A percentile compares a stretch with the other conserved stretches of the same genome.
Conservation (phyloP, 1,140 invertebrate genomes). For the Aphelenchoides avenae region DNA sequence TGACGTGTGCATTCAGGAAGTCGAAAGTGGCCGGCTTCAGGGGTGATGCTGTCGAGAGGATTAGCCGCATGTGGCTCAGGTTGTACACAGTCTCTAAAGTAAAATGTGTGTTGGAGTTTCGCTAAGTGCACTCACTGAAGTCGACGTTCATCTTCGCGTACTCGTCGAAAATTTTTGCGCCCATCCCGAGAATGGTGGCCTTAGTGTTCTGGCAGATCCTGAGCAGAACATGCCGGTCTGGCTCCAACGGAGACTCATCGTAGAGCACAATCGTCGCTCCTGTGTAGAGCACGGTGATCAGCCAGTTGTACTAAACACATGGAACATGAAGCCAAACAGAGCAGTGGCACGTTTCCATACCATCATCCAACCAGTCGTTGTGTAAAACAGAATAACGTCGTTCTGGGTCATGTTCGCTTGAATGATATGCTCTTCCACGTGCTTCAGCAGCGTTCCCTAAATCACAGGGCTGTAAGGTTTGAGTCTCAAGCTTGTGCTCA, state of each 20-base stretch:
- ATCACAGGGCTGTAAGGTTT: conserved; percentile 32
- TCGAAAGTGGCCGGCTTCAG: conserved; percentile 64
- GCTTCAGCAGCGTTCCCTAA: conserved; percentile 66
- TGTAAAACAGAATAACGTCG: conserved; percentile 67
- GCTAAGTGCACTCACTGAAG: conserved; percentile 41
- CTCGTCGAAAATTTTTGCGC: conserved; percentile 66
- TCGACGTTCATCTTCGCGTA: conserved; percentile 55
- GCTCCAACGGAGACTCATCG: conserved; percentile 66
- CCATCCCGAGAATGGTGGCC: conserved; percentile 66
- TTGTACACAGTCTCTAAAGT: conserved; percentile 50
- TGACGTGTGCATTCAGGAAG: conserved; percentile 66
- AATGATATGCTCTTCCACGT: conserved; percentile 66
- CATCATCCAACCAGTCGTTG: conserved; percentile 69
- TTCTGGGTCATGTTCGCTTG: conserved; percentile 63
- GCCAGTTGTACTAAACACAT: conserved; percentile 65
- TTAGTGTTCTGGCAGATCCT: conserved; percentile 65
- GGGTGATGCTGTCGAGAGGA: conserved; percentile 67
- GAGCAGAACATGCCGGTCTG: conserved; percentile 63
- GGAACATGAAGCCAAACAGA: neutral
- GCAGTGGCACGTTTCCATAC: neutral
- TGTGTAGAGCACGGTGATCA: conserved; percentile 60
- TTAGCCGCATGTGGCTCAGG: conserved; percentile 61
- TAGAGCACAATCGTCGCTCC: conserved; percentile 66
- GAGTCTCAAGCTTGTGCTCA: conserved; percentile 12
- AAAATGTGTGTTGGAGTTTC: neutral